phyloP scores from a whole-genome alignment of 1,140 invertebrate genomes.

The Hypsibius dujardini region DNA sequence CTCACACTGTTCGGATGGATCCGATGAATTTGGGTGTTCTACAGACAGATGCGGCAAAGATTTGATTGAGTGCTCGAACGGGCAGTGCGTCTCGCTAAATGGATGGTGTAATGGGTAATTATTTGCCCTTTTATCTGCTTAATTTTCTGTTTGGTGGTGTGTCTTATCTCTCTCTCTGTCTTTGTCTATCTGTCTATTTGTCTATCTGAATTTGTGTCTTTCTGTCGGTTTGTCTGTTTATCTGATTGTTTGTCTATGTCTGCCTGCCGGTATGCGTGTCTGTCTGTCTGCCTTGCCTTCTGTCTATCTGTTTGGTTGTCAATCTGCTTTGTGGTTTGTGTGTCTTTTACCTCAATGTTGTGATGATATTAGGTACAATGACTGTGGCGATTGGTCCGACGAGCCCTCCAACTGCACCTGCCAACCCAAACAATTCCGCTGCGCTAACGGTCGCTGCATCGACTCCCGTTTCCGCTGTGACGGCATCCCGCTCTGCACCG shows the following conservation, averaged over 20 bases:
- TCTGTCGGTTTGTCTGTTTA: too few relatives aligned
- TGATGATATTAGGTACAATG: background rate
- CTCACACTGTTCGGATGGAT: constrained; percentile 42
- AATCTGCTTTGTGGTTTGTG: too few relatives aligned
- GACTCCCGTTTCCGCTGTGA: constrained; percentile 61
- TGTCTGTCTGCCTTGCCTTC: too few relatives aligned
- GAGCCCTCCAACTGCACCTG: constrained; percentile 6
- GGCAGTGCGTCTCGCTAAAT: constrained; percentile 1
- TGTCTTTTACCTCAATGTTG: too few relatives aligned
- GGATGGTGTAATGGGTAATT: constrained; percentile 13
- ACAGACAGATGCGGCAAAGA: constrained; percentile 9
- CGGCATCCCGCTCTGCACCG: constrained; percentile 53
- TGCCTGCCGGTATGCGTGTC: too few relatives aligned
- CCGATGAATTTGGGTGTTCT: constrained; percentile 43
- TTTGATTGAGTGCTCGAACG: constrained; percentile 26
- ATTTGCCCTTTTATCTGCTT: background rate
- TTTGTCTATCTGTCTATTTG: too few relatives aligned
- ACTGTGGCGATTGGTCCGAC: background rate
- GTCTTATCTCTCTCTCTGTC: too few relatives aligned
- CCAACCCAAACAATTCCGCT: background rate
- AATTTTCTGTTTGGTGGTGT: too few relatives aligned
- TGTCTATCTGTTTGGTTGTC: too few relatives aligned
- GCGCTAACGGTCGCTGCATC: constrained; percentile 48
- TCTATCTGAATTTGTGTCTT: too few relatives aligned
- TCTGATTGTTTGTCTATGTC: too few relatives aligned